phyloP scores from a whole-genome alignment of 2,113 vertebrate species.

The Perca flavescens region DNA sequence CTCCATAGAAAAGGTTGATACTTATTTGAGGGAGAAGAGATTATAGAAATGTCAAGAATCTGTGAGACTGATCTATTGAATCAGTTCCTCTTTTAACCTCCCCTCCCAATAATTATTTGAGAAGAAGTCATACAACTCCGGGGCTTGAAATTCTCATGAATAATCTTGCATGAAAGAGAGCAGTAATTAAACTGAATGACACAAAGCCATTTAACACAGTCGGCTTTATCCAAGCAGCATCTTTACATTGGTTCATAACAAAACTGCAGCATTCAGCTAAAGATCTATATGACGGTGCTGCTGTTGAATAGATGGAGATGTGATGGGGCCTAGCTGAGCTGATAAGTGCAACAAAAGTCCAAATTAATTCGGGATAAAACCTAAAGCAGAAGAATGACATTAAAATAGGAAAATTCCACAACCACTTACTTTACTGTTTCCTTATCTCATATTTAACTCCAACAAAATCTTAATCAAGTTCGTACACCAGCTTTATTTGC shows the following conservation, averaged over 20 bases:
- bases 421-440: conserved; percentile 1
- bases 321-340: not conserved
- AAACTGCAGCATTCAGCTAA: conserved; percentile 11
- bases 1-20: not conserved
- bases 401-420: conserved; percentile 13
- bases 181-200: conserved; percentile 47
- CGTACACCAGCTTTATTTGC: conserved; percentile 21
- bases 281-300: not conserved
- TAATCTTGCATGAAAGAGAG: conserved; percentile 32
- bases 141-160: conserved; percentile 32
- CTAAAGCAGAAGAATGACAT: not conserved
- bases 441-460: conserved; percentile 39
- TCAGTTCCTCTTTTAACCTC: conserved; percentile 35
- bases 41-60: conserved; percentile 32
- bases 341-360: conserved; percentile 5
- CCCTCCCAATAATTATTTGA: conserved; percentile 44
- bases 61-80: conserved; percentile 43
- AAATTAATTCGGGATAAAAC: conserved; percentile 27
- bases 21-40: conserved; percentile 6
- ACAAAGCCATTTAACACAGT: conserved; percentile 39
- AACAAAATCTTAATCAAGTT: conserved; percentile 10
- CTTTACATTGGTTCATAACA: conserved; percentile 1
- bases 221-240: not conserved
- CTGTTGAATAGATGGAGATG: not conserved
- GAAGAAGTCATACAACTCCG: conserved; percentile 24